Evolutionary conservation across 2,888 invertebrate species (phyloP), one percentile per base, ranked within the genome.

Genomic region (Cynaeus angustus): DNA sequence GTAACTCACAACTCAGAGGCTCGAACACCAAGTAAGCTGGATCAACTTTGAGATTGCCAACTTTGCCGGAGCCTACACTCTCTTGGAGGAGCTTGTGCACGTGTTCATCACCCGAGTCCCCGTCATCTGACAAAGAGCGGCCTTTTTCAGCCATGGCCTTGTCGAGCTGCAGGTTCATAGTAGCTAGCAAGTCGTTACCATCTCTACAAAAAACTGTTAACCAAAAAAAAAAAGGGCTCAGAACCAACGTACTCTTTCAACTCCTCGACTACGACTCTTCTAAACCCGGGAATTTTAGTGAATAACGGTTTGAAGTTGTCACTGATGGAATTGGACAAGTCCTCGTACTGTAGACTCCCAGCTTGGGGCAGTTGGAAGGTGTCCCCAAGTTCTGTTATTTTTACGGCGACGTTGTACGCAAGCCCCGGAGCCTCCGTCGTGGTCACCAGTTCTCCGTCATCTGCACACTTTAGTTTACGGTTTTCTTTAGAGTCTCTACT

Each of bases 21-120:
- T 91, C 89, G 77, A 95, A 91, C 59, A 92, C 89, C 68, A 95
- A 85, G 82, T 92, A 95, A 69, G 91, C 90, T 0, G 95, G 94
- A 83, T 97, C 95, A 0, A 96, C 91, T 16, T 90, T 91, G 0
- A 96, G 84, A 28, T 92, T 91, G 0, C 96, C 96, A 5, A 95
- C 91, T 78, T 88, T 88, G 3, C 95, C 96, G 0, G 86, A 88
- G 1, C 89, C 87, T 0, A 97, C 87, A 7, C 92, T 92, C 43
- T 93, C 92, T 69, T 88, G 85, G 1, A 96, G 85, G 0, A 90
- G 89, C 21, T 88, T 85, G 80, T 91, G 88, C 78, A 85, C 77
- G 66, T 81, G 76, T 38, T 83, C 82, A 59, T 83, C 81, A 52
- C 80, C 81, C 14, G 78, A 78, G 43, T 82, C 78, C 1, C 74